A percentile compares a stretch with the other conserved stretches of the same genome.
Conservation (phyloP, 64 coral and sea anemone genomes). For the Montipora capricornis region DNA sequence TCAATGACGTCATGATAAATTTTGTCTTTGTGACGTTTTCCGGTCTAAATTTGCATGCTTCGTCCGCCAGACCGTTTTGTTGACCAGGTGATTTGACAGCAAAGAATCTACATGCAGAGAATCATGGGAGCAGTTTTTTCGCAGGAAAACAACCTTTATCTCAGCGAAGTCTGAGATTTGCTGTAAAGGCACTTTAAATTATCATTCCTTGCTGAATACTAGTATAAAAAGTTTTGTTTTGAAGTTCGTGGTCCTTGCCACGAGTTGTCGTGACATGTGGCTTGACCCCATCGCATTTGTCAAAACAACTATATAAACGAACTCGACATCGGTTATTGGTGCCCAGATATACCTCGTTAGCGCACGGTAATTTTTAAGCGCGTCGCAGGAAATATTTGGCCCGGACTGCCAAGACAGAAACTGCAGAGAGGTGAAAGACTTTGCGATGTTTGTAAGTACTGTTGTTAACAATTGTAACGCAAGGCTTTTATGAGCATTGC, state of each 20-base stretch:
- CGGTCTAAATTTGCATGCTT: too few species aligned
- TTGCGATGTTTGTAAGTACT: neutral
- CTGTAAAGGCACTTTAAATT: neutral
- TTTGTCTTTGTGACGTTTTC: too few species aligned
- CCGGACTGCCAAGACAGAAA: neutral
- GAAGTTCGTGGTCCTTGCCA: neutral
- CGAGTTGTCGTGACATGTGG: neutral
- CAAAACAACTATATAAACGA: conserved; percentile 4
- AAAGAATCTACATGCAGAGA: neutral
- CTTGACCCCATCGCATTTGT: neutral
- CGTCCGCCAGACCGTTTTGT: too few species aligned
- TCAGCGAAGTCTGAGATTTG: neutral
- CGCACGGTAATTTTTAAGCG: neutral
- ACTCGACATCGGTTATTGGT: neutral
- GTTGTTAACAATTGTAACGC: neutral
- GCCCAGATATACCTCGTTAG: neutral
- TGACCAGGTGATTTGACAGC: neutral
- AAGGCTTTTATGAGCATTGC: neutral
- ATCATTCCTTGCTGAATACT: too few species aligned
- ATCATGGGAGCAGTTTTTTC: neutral
- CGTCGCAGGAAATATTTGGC: neutral
- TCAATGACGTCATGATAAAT: too few species aligned
- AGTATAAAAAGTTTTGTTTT: neutral
- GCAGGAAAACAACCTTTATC: neutral
- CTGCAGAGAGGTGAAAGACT: neutral